A percentile compares a stretch with the other conserved stretches of the same genome.
phyloP scores from a whole-genome alignment of 1,140 invertebrate species.

The Aphelenchoides fujianensis region DNA sequence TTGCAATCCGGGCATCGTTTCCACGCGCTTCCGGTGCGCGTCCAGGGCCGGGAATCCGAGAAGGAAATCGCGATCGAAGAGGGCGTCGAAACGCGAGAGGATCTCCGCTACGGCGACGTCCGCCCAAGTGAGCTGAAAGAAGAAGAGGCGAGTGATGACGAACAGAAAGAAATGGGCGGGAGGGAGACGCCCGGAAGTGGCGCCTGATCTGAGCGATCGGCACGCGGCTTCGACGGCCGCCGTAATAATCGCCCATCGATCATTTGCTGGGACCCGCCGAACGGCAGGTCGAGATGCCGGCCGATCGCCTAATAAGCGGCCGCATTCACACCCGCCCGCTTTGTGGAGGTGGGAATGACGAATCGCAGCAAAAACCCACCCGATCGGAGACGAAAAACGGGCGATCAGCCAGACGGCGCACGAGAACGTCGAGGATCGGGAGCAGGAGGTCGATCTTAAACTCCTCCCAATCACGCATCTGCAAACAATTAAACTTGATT shows the following conservation, averaged over 20 bases:
- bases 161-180: slow-evolving; percentile 21
- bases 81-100: slow-evolving; percentile 16
- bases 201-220: no score
- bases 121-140: slow-evolving; percentile 31
- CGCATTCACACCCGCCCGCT: neutral
- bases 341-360: neutral
- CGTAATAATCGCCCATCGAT: slow-evolving; percentile 21
- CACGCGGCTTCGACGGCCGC: neutral
- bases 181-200: slow-evolving; percentile 3
- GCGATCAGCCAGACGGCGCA: neutral
- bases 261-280: neutral
- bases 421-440: slow-evolving; percentile 5
- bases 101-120: slow-evolving; percentile 27
- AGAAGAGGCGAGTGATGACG: neutral
- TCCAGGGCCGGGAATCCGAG: slow-evolving; percentile 16
- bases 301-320: no score
- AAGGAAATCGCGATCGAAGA: slow-evolving; percentile 28
- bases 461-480: neutral
- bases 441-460: slow-evolving; percentile 2
- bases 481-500: slow-evolving; percentile 7
- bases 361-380: slow-evolving; percentile 10
- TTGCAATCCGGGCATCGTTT: slow-evolving; percentile 6
- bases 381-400: slow-evolving; percentile 12
- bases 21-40: slow-evolving; percentile 8
- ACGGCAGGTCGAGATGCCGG: neutral